These are phyloP conservation scores for Drosophila gunungcola DNA, from an alignment of 1,140 invertebrate genomes.

Conservation along the genomic window DNA sequence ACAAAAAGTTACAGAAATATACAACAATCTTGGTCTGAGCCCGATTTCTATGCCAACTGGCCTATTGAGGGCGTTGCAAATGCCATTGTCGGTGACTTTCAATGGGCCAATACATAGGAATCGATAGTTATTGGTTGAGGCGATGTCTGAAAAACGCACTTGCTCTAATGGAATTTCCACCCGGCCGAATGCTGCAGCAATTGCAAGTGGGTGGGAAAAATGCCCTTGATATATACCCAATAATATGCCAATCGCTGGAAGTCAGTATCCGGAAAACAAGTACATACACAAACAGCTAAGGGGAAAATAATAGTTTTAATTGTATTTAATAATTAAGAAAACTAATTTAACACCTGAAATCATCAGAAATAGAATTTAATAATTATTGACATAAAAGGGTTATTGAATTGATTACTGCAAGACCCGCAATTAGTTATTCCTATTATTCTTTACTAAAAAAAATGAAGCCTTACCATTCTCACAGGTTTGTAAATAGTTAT, in stretches of 20 bases:
- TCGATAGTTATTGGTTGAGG: background rate
- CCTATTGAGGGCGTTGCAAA: slow-evolving; percentile 47
- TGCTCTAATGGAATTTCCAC: slow-evolving; percentile 19
- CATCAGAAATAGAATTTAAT: background rate
- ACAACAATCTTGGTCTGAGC: slow-evolving; percentile 23
- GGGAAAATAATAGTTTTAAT: background rate
- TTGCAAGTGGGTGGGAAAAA: slow-evolving; percentile 6
- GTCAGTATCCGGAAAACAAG: slow-evolving; percentile 17
- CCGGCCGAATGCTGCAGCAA: slow-evolving; percentile 1
- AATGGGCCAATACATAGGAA: slow-evolving; percentile 4
- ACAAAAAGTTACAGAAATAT: slow-evolving; percentile 1
- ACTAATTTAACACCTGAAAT: background rate
- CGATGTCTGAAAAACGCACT: slow-evolving; percentile 12
- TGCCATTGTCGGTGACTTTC: slow-evolving; percentile 33
- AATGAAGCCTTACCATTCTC: too few species aligned
- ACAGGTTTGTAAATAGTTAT: too few species aligned
- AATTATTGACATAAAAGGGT: background rate
- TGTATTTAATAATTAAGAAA: background rate
- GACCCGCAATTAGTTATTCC: too few species aligned
- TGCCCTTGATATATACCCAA: slow-evolving; percentile 2
- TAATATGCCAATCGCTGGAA: slow-evolving; percentile 14
- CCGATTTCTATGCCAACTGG: slow-evolving; percentile 30
- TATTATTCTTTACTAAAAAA: too few species aligned
- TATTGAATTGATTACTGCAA: background rate
- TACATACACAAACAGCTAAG: slow-evolving; percentile 1